Conservation (phyloP, 2,797 vertebrate genomes). For the Argentina silus region DNA sequence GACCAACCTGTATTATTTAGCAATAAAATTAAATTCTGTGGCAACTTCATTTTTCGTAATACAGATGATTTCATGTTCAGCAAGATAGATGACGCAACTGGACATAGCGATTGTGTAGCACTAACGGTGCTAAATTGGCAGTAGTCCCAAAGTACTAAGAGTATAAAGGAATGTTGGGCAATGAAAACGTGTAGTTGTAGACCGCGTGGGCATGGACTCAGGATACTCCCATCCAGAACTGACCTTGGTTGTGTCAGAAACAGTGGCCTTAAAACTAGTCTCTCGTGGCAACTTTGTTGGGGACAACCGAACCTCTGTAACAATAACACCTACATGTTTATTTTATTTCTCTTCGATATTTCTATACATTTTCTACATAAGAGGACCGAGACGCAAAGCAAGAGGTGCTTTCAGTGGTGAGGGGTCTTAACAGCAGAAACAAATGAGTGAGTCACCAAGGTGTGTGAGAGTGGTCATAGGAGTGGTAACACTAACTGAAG, state of each 20-base stretch:
- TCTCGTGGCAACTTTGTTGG: too few species aligned
- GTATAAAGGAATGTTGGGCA: slow-evolving; percentile 37
- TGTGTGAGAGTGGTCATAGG: background rate
- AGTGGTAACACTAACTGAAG: background rate
- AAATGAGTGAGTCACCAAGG: background rate
- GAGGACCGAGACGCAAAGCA: background rate
- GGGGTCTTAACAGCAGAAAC: background rate
- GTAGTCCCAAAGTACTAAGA: slow-evolving; percentile 24
- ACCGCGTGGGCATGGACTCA: slow-evolving; percentile 33
- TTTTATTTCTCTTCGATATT: too few species aligned
- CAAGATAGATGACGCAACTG: slow-evolving; percentile 25
- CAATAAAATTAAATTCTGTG: background rate
- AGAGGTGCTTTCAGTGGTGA: background rate
- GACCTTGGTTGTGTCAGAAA: slow-evolving; percentile 34
- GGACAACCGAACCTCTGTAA: too few species aligned
- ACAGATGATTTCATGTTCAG: slow-evolving; percentile 20
- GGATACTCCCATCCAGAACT: slow-evolving; percentile 50
- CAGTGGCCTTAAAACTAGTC: background rate
- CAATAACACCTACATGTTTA: too few species aligned
- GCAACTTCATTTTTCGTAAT: slow-evolving; percentile 15
- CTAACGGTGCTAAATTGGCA: slow-evolving; percentile 50
- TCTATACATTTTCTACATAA: background rate
- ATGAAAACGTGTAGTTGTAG: slow-evolving; percentile 32
- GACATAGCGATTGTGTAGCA: slow-evolving; percentile 43
- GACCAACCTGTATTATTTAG: background rate